Evolutionary conservation across 2,797 vertebrate genomes (phyloP), one percentile per base, ranked within the genome.

Genomic region (Sitta carolinensis): DNA sequence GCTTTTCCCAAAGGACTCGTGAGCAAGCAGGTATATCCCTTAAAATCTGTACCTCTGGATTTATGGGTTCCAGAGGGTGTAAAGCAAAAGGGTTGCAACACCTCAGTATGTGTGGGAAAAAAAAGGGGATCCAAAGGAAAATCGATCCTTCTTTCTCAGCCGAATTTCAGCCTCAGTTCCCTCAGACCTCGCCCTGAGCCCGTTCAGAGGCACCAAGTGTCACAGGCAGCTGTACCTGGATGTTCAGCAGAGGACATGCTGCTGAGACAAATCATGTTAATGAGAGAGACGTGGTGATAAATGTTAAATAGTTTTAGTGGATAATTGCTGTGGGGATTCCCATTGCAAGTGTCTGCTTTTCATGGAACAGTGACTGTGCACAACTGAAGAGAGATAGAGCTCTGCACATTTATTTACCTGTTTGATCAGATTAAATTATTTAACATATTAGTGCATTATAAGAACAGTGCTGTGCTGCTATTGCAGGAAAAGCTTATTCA

Each of bases 271-370:
- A 69, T 54, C 48, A 32, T 11, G 50, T 32, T 85, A 73, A 84
- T 61, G 68, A 85, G 94, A 34, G 93, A 74, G 69, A 64, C 5
- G 12, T 13, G 69, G 29, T 47, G 77, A 64, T 68, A 90, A 92
- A 89, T 48, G 68, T 80, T 73, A 82, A 87, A 72, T 92, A 89
- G 79, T 90, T 90, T 67, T 45, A 63, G 84, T 80, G 84, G 42
- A 1, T 77, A 90, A 92, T 95, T 90, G 66, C 74, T 66, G 51
- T 42, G 85, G 73, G 80, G 85, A 86, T 95, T 95, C 90, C 92
- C 30, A 3, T 13, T 73, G 67, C 55, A 64, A 64, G 86, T 29
- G 54, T 29, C 74, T 92, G 83, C 80, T 77, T 77, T 75, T n/a
- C 62, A 29, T 38, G 50, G 67, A 84, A 11, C 34, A 3, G 77